Evolutionary conservation across 2,797 vertebrate genomes (phyloP).

Genomic region (Lutjanus campechanus): DNA sequence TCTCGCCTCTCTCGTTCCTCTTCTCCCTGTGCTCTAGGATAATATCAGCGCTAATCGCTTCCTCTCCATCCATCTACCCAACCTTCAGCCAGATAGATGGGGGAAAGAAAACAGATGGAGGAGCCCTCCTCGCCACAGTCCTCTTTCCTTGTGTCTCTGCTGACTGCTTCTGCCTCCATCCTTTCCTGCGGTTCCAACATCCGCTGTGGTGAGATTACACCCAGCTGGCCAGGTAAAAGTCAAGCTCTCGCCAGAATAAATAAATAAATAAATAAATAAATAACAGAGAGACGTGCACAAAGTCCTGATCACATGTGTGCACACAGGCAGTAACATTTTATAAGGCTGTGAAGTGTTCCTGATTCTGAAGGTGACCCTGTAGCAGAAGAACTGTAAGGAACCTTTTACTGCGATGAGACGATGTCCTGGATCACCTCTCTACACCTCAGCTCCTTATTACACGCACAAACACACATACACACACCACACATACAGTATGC

Average conservation of each 20-base stretch:
- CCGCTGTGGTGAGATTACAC: slow-evolving; percentile 25
- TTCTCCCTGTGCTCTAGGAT: slow-evolving; percentile 50
- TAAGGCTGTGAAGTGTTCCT: slow-evolving; percentile 59
- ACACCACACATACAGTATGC: slow-evolving; percentile 6
- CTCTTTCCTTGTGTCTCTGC: slow-evolving; percentile 23
- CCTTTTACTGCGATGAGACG: slow-evolving; percentile 75
- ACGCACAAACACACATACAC: slow-evolving; percentile 33
- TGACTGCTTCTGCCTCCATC: slow-evolving; percentile 19
- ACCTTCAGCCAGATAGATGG: slow-evolving; percentile 38
- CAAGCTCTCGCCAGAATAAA: slow-evolving; percentile 25
- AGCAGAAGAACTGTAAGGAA: slow-evolving; percentile 51
- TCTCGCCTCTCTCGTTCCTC: slow-evolving; percentile 56
- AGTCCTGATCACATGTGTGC: slow-evolving; percentile 33
- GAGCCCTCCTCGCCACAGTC: slow-evolving; percentile 35
- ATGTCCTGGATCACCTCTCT: slow-evolving; percentile 67
- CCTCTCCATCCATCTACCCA: slow-evolving; percentile 60
- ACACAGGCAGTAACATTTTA: slow-evolving; percentile 63
- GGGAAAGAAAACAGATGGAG: slow-evolving; percentile 46
- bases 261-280: slow-evolving; percentile 50
- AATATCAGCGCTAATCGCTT: slow-evolving; percentile 69
- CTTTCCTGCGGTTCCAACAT: slow-evolving; percentile 20
- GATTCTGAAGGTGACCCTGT: slow-evolving; percentile 75
- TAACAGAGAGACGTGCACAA: slow-evolving; percentile 1
- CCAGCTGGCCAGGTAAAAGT: slow-evolving; percentile 48
- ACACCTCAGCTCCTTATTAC: slow-evolving; percentile 46